Evolutionary conservation across 2,113 vertebrate species (phyloP), one percentile per base, ranked within the genome.

Genomic region (Megaceryle maxima): DNA sequence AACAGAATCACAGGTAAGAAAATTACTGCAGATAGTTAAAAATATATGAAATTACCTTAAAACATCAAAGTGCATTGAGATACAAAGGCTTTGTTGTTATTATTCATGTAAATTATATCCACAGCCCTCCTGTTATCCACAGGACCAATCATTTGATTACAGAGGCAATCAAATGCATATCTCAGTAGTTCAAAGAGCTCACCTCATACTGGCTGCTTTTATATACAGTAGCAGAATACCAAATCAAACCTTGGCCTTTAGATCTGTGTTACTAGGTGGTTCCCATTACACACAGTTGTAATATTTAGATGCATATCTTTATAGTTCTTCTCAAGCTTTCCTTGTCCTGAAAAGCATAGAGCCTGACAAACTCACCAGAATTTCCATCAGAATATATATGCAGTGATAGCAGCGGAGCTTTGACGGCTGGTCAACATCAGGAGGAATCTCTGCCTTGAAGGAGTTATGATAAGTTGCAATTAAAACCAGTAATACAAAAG

Each of bases 301-400:
- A 14, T 74, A 78, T 70, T 84, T 84, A 91, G 37, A 77, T 64
- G 25, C 8, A 1, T 41, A 9, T 70, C 57, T 80, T 88, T 68
- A 24, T 33, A 67, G 35, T 35, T 64, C 33, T 63, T 19, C 5
- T 70, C 43, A 59, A 15, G 2, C 13, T 59, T 62, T 89, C 50
- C 43, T 70, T 82, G 39, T 75, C 46, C 57, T 94, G 70, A 83
- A 76, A 87, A 72, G 82, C 62, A 76, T 62, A 90, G 62, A 64
- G 87, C 31, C 37, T 11, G 66, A 62, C n/a, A 57, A 67, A 96
- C 90, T 97, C 92, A 93, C 88, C 94, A 93, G 79, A 80, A 80
- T 31, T 67, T 86, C 83, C 80, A 92, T 1, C 85, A 90, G n/a
- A 41, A 7, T 10, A 21, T 66, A 88, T 1, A 92, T 1, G 24